These are phyloP conservation scores for Mnemiopsis leidyi DNA, from an alignment of 37 sponge, comb jelly and placozoan species.

Conservation along the genomic window DNA sequence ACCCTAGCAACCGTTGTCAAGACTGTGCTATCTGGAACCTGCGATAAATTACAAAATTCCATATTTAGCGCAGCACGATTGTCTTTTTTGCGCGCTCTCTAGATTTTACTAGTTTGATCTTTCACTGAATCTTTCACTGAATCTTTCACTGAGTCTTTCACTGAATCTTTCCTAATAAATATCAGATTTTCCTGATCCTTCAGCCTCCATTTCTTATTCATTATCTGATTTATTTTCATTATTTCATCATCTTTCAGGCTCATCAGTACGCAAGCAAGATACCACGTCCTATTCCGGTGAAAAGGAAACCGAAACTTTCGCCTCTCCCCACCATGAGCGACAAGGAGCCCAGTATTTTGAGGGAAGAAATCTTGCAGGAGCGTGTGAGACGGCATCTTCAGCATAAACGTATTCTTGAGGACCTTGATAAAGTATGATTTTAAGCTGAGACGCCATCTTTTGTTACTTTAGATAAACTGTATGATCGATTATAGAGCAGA, in stretches of 20 bases:
- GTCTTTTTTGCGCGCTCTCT: background rate
- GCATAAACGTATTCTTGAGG: constrained; percentile 7
- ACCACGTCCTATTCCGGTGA: background rate
- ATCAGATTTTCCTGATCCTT: too few species aligned
- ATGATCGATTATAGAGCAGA: too few species aligned
- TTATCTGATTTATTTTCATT: too few species aligned
- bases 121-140: too few species aligned
- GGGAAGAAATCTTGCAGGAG: background rate
- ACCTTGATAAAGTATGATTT: background rate
- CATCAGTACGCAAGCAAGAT: background rate
- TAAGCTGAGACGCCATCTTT: too few species aligned
- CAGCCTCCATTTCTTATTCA: too few species aligned
- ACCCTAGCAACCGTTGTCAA: background rate
- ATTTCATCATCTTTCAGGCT: too few species aligned
- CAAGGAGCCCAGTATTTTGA: background rate
- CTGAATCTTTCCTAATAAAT: too few species aligned
- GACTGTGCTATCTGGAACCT: background rate
- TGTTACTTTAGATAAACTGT: too few species aligned
- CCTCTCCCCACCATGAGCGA: background rate
- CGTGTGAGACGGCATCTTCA: background rate
- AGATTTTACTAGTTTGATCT: too few species aligned
- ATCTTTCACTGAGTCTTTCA: too few species aligned
- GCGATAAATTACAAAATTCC: background rate
- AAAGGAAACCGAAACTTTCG: background rate
- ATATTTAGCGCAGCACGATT: background rate